phyloP scores from a whole-genome alignment of 2,797 vertebrate species.

The Catharus ustulatus region DNA sequence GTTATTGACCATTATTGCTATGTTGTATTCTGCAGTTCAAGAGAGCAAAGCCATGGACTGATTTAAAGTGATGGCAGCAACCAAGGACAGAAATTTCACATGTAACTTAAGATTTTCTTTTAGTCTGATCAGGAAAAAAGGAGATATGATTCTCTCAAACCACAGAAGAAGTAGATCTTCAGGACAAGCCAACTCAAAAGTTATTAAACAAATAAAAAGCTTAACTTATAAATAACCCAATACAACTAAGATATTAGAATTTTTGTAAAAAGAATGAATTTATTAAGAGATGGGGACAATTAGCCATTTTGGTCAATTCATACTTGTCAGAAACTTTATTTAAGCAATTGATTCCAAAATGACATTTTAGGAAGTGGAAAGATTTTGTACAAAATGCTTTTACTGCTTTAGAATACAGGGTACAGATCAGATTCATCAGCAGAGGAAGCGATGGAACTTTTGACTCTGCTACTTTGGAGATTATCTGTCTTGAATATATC shows the following conservation, averaged over 20 bases:
- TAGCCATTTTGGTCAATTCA: background rate
- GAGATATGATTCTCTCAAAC: background rate
- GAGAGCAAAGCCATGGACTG: background rate
- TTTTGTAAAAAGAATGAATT: background rate
- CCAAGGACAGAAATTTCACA: background rate
- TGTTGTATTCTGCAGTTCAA: background rate
- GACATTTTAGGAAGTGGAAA: background rate
- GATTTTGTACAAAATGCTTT: background rate
- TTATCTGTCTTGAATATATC: background rate
- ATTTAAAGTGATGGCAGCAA: background rate
- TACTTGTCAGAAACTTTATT: background rate
- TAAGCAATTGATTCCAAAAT: background rate
- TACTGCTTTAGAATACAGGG: background rate
- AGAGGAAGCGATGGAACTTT: fast-evolving
- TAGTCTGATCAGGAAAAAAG: background rate
- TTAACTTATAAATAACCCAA: background rate
- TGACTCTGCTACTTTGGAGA: background rate
- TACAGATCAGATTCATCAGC: background rate
- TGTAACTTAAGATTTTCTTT: background rate
- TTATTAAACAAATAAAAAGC: background rate
- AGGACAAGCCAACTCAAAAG: background rate
- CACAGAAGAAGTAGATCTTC: background rate
- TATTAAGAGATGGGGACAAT: background rate
- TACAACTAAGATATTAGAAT: background rate
- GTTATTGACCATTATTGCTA: background rate